phyloP scores from a whole-genome alignment of 2,797 vertebrate species.

The Prionace glauca region DNA sequence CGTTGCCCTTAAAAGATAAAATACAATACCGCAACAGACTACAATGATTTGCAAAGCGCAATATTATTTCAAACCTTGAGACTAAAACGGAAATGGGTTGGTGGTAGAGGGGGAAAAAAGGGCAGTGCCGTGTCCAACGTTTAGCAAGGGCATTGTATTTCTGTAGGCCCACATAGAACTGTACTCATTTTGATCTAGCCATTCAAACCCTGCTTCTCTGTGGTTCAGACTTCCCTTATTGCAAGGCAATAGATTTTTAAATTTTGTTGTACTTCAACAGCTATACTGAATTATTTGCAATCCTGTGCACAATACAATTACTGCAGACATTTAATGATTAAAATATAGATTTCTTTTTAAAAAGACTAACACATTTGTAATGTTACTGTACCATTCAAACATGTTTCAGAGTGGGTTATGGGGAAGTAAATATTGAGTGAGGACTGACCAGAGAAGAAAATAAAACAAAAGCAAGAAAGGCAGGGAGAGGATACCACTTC shows the following conservation, averaged over 20 bases:
- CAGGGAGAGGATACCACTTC: neutral
- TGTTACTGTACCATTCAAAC: neutral
- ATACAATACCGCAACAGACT: no score
- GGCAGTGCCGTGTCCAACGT: neutral
- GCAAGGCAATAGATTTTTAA: neutral
- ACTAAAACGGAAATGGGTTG: neutral
- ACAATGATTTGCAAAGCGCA: neutral
- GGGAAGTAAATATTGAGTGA: neutral
- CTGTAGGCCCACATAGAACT: neutral
- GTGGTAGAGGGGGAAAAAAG: neutral
- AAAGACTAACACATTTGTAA: neutral
- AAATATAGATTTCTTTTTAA: neutral
- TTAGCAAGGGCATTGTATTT: neutral
- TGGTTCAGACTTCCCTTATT: neutral
- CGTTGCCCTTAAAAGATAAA: neutral
- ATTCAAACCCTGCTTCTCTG: neutral
- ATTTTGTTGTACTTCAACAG: neutral
- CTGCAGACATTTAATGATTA: conserved; percentile 2
- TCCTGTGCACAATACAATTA: neutral
- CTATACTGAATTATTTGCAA: neutral
- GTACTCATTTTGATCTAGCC: neutral
- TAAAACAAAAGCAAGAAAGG: neutral
- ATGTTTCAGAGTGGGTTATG: neutral
- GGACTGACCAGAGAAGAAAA: neutral
- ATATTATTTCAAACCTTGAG: neutral